Base-by-base conservation (phyloP, 2,113 vertebrate species). In the Andinoacara biseriatus region DNA sequence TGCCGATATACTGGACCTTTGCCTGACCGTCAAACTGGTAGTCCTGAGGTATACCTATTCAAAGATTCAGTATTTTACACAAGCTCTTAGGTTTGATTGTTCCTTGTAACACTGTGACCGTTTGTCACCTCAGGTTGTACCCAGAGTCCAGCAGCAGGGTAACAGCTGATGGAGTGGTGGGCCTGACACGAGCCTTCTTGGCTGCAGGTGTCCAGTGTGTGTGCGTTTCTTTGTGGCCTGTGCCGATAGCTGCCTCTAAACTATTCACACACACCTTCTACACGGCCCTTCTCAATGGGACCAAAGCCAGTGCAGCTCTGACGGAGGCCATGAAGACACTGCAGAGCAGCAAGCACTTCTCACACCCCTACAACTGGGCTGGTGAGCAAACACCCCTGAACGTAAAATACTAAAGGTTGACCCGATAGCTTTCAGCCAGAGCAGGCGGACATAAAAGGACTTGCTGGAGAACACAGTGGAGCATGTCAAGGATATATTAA, bases 311-410 rank as follows among this genome's bases (percentile, higher is more conserved):
- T 0, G 94, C 95, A 0, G 97, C 98, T 4, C 96, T 99, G 0
- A 96, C 95, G 0, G 98, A 99, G 81, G 98, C 97, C 13, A 99
- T 99, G 98, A 99, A 96, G 91, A 94, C 81, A 0, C 96, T 99
- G 14, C 98, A 98, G 94, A 96, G 96, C 95, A 98, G 96, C 96
- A 96, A 96, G 90, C 95, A 97, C 94, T 97, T 97, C 94, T 96
- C 97, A 0, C 97, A 99, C 89, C 97, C 98, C 0, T 97, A 97
- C 94, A 98, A 98, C 96, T 98, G 98, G 98, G 97, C 97, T 89
- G 97, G 98, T 98, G 78, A 95, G 94, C 54, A 43, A 17, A 74
- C 62, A 20, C 13, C n/a, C 3, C 3, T 24, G 10, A 24, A 57
- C 4, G 26, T 31, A 31, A 63, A 35, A 29, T 29, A 83, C 81